phyloP scores from a whole-genome alignment of 2,113 vertebrate species.

The Oostethus manadensis region DNA sequence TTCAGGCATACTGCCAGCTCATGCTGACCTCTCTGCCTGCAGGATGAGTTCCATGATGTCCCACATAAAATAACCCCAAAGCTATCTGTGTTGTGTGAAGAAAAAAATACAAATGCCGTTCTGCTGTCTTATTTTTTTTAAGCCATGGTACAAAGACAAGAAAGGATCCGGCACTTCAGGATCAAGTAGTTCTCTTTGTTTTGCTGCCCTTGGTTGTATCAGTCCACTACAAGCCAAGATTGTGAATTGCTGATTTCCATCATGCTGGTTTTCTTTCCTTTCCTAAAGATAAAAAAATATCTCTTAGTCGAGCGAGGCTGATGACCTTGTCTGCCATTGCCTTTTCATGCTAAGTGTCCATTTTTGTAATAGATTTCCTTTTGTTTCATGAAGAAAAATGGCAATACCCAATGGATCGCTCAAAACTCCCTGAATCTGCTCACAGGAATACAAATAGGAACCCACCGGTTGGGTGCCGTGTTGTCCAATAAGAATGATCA shows the following conservation, averaged over 20 bases:
- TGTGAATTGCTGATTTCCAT: slow-evolving; percentile 61
- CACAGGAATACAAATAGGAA: slow-evolving; percentile 79
- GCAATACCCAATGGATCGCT: slow-evolving; percentile 56
- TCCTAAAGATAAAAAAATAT: slow-evolving; percentile 56
- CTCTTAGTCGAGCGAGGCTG: slow-evolving; percentile 56
- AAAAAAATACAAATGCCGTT: not conserved
- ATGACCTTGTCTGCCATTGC: slow-evolving; percentile 65
- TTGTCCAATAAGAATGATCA: slow-evolving; percentile 74
- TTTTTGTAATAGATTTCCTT: slow-evolving; percentile 41
- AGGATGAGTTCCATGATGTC: slow-evolving; percentile 33
- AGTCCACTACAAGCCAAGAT: slow-evolving; percentile 40
- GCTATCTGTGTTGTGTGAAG: slow-evolving; percentile 5
- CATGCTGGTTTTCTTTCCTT: slow-evolving; percentile 47
- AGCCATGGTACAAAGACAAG: slow-evolving; percentile 12
- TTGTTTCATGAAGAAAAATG: slow-evolving; percentile 32
- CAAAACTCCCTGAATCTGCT: slow-evolving; percentile 65
- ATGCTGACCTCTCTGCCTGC: slow-evolving; percentile 49
- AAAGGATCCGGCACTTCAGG: slow-evolving; percentile 39
- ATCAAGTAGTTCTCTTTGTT: slow-evolving; percentile 29
- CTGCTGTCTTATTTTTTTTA: slow-evolving; percentile 8
- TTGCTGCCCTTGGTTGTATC: slow-evolving; percentile 48
- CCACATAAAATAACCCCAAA: slow-evolving; percentile 28
- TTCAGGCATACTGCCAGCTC: slow-evolving; percentile 47
- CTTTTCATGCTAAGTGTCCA: slow-evolving; percentile 70
- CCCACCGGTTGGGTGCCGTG: slow-evolving; percentile 75